phyloP scores from a whole-genome alignment of 2,113 vertebrate genomes.

The Lethenteron reissneri region DNA sequence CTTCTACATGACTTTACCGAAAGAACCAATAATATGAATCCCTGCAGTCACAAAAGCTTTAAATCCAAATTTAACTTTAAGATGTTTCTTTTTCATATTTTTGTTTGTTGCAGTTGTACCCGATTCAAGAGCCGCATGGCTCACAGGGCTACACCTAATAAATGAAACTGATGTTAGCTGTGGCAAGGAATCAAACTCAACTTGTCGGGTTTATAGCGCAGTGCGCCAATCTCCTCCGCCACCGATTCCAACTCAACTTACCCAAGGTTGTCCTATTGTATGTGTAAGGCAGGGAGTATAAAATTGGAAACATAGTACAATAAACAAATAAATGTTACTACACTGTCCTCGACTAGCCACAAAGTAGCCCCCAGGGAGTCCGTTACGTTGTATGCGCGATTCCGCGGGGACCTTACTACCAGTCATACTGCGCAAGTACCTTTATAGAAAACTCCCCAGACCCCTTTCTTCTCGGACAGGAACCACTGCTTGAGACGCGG shows the following conservation, averaged over 20 bases:
- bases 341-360: not conserved
- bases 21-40: too few relatives aligned
- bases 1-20: too few relatives aligned
- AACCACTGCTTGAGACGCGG: slow-evolving; percentile 70
- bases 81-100: too few relatives aligned
- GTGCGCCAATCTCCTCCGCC: not conserved
- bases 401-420: not conserved
- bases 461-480: slow-evolving; percentile 61
- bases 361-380: not conserved
- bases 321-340: not conserved
- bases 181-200: too few relatives aligned
- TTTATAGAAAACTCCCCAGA: slow-evolving; percentile 92
- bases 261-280: not conserved
- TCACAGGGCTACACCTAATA: too few relatives aligned
- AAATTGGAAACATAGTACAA: not conserved
- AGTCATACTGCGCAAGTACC: slow-evolving; percentile 21
- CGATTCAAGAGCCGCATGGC: too few relatives aligned
- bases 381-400: not conserved
- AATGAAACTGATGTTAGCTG: too few relatives aligned
- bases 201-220: not conserved
- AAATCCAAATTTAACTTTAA: too few relatives aligned
- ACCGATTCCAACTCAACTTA: not conserved
- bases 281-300: not conserved
- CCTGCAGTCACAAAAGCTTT: too few relatives aligned
- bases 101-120: too few relatives aligned